Conservation (phyloP, 2,113 vertebrate species). For the Clarias batrachus region DNA sequence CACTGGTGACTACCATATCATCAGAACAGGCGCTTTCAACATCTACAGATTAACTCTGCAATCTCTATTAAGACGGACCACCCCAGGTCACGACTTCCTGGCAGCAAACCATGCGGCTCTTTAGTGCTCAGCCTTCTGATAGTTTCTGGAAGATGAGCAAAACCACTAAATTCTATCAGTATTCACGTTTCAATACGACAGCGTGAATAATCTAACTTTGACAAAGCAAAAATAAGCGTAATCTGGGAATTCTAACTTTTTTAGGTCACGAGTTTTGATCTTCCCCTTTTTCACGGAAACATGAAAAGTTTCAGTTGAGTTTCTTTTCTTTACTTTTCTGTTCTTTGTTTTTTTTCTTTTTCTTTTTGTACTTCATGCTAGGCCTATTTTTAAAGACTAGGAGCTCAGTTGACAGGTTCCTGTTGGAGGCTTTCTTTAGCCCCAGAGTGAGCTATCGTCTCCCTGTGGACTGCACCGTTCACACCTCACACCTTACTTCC, state of each 20-base stretch:
- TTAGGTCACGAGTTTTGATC: neutral
- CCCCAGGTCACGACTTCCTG: constrained; percentile 39
- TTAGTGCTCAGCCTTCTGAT: constrained; percentile 12
- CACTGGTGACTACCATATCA: constrained; percentile 15
- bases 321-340: constrained; percentile 3
- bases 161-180: neutral
- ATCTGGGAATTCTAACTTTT: neutral
- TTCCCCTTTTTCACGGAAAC: neutral
- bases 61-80: neutral
- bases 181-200: neutral
- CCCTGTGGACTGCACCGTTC: constrained; percentile 42
- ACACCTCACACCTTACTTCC: constrained; percentile 43
- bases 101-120: neutral
- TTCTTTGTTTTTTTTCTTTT: neutral
- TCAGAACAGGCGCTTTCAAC: constrained; percentile 2
- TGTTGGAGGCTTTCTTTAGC: constrained; percentile 33
- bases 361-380: neutral
- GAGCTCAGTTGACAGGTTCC: neutral
- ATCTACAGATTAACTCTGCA: constrained; percentile 9
- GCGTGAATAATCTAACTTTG: neutral
- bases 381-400: constrained; percentile 16
- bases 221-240: neutral
- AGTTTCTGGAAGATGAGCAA: neutral
- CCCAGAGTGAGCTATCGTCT: constrained; percentile 19
- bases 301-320: neutral